phyloP scores from a whole-genome alignment of 2,888 invertebrate genomes.

The Pristionchus exspectatus region DNA sequence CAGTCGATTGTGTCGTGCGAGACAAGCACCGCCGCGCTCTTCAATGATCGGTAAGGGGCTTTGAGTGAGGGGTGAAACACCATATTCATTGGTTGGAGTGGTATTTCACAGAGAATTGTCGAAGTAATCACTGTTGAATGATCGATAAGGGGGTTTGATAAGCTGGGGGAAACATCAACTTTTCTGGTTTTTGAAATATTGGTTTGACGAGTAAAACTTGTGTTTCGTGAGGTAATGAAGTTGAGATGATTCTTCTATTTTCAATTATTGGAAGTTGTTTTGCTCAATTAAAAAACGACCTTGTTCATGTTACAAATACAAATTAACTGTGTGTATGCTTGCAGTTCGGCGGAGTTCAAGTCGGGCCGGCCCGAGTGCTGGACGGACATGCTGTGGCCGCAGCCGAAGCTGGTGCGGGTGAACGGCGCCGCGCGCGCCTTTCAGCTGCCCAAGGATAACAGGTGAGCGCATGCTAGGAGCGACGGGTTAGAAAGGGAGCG shows the following conservation, averaged over 20 bases:
- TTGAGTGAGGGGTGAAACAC: too few relatives aligned
- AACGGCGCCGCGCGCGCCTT: slow-evolving; percentile 56
- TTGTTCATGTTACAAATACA: background rate
- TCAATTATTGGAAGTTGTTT: too few relatives aligned
- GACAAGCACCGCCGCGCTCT: slow-evolving; percentile 63
- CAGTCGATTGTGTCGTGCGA: slow-evolving; percentile 68
- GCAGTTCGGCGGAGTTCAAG: slow-evolving; percentile 56
- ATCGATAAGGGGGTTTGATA: too few relatives aligned
- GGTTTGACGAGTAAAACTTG: too few relatives aligned
- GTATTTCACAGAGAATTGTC: too few relatives aligned
- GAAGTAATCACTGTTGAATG: too few relatives aligned
- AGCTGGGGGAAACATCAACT: too few relatives aligned
- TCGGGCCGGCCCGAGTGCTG: slow-evolving; percentile 79
- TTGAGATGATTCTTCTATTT: too few relatives aligned
- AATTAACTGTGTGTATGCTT: background rate
- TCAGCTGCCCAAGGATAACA: slow-evolving; percentile 64
- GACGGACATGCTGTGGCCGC: slow-evolving; percentile 83
- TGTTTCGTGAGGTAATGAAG: too few relatives aligned
- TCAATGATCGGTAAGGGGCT: slow-evolving; percentile 60
- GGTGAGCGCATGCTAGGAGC: slow-evolving; percentile 47
- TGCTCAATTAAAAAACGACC: too few relatives aligned
- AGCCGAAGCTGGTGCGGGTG: slow-evolving; percentile 82
- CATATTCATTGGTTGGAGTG: too few relatives aligned
- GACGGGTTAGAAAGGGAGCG: background rate
- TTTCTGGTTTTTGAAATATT: too few relatives aligned